Evolutionary conservation across 1,140 invertebrate species (phyloP).

Genomic region (Hesperophylax magnus): DNA sequence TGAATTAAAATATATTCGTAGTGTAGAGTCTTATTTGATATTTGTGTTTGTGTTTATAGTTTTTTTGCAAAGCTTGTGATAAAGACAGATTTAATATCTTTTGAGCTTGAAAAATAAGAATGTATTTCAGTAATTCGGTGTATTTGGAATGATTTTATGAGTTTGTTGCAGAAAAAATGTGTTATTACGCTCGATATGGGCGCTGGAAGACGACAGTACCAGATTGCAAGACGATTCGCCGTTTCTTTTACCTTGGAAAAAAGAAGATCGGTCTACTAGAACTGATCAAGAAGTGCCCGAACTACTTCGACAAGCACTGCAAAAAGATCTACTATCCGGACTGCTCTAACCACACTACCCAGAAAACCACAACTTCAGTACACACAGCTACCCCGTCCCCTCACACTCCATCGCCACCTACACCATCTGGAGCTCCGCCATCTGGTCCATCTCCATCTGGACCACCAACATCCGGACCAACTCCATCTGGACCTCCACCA

Average conservation of each 20-base stretch:
- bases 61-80: too few relatives aligned
- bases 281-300: slow-evolving; percentile 17
- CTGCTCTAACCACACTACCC: neutral
- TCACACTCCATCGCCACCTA: neutral
- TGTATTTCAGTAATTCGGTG: too few relatives aligned
- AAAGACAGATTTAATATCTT: too few relatives aligned
- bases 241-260: slow-evolving; percentile 9
- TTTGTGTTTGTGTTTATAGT: too few relatives aligned
- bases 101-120: too few relatives aligned
- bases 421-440: neutral
- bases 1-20: too few relatives aligned
- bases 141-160: too few relatives aligned
- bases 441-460: neutral
- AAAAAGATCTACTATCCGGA: slow-evolving; percentile 5
- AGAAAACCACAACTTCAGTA: neutral
- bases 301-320: neutral
- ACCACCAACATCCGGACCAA: neutral
- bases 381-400: neutral
- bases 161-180: neutral
- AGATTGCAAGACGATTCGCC: neutral
- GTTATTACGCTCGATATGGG: neutral
- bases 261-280: slow-evolving; percentile 2
- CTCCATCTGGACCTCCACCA: neutral
- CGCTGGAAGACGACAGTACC: neutral
- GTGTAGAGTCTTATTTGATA: too few relatives aligned